Percentiles rank a stretch among this genome's conserved stretches.
These are phyloP conservation scores for Sinocyclocheilus anophthalmus DNA, from an alignment of 2,113 vertebrate species.

Conservation along the genomic window DNA sequence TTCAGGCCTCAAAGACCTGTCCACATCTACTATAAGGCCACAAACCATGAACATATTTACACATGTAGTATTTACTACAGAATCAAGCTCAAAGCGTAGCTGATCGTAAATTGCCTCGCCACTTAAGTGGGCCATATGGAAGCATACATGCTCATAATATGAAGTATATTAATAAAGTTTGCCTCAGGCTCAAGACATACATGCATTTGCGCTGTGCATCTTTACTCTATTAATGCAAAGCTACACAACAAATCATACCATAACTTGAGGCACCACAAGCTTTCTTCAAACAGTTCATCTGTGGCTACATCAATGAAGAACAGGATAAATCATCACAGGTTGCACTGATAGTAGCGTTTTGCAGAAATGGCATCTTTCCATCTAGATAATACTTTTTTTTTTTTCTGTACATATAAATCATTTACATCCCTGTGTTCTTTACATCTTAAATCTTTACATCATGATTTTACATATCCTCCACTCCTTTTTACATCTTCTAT, in stretches of 20 bases:
- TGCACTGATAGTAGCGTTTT: not conserved
- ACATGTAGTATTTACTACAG: conserved; percentile 7
- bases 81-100: conserved; percentile 2
- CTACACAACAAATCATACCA: conserved; percentile 15
- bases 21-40: not conserved
- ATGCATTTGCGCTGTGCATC: conserved; percentile 9
- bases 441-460: not conserved
- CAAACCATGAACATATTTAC: conserved; percentile 10
- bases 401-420: too few relatives aligned
- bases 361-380: conserved; percentile 3
- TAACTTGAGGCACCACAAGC: not conserved
- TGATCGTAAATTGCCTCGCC: not conserved
- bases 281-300: conserved; percentile 27
- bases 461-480: conserved; percentile 4
- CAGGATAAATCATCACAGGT: conserved; percentile 19
- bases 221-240: conserved; percentile 26
- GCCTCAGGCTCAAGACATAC: conserved; percentile 16
- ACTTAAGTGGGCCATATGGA: conserved; percentile 11
- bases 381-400: not conserved
- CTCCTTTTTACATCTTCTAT: not conserved
- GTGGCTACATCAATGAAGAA: conserved; percentile 16
- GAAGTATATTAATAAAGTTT: conserved; percentile 35
- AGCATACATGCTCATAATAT: conserved; percentile 32
- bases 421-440: not conserved
- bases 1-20: conserved; percentile 68